Base-by-base conservation (phyloP, 2,888 invertebrate species). In the Lasioglossum lativentre region DNA sequence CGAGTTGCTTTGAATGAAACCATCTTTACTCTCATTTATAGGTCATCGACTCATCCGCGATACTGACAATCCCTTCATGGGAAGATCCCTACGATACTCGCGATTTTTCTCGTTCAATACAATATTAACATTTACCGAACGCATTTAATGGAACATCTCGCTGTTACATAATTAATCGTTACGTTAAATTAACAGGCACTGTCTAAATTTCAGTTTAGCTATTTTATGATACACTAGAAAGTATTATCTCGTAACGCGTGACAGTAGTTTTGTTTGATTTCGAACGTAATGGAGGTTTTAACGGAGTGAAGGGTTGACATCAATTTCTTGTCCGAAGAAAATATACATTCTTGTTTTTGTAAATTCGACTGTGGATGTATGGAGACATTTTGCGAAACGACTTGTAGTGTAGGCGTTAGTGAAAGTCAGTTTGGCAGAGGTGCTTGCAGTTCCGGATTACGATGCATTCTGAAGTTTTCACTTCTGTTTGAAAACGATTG, bases 1-100 rank as follows among this genome's bases (percentile, higher is more conserved):
- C 93, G 92, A 94, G 88, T 93, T 92, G 91, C 90, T 92, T 56
- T 75, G 59, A 68, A 70, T 73, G 80, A 42, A 79, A 78, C 75
- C 78, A 84, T 83, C 80, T 59, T 56, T 19, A 75, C 27, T 23
- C 47, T 81, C 56, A 66, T 75, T 85, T 86, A 87, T 75, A 38
- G 74, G 42, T 82, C 78, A 80, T 77, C 80, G 71, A 52, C 89
- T 91, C 83, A 80, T 90, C 86, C 75, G 27, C 52, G 5, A 59
- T 56, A 19, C 14, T 34, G 16, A 27, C 6, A 56, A 74, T 81
- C 74, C 77, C 74, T 74, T 82, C 78, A 72, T 56, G 14, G 42
- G 56, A 38, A 14, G 16, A 82, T 75, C 27, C 4, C 75, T n/a
- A 12, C 27, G 16, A 4, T 1, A 27, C n/a, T 27, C 3, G 4